Base-by-base conservation (phyloP, 2,888 invertebrate species). In the Drosophila anceps region DNA sequence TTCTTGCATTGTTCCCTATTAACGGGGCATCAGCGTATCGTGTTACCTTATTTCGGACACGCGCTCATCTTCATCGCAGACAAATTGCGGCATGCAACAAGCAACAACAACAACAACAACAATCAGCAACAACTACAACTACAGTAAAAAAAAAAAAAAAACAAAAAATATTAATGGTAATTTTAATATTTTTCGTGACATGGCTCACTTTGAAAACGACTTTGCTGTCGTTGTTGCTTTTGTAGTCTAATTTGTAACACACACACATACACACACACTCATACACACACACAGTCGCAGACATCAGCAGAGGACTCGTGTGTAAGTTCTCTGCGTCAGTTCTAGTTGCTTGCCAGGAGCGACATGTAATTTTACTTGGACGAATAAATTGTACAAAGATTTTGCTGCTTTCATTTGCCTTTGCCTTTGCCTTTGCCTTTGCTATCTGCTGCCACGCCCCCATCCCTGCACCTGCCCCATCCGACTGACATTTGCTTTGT, bases 141-240 rank as follows among this genome's bases (percentile, higher is more conserved):
- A 37, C 46, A 4, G 27, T 68, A 64, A 69, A 69, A 69, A 73
- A 82, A 13, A 15, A 9, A 15, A 27, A 24, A 29, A 12, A 29
- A 31, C n/a, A 5, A 24, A 8, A 53, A 24, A 90, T 91, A 80
- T 81, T 84, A 84, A 88, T 85, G 90, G 81, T 91, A 88, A 92
- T 92, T 92, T 91, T 85, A 88, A 92, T 92, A 92, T 92, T 91
- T 92, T 88, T 76, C 91, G 91, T 92, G 92, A 92, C 91, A 90
- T 88, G 90, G 82, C 86, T 81, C 75, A 75, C 82, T 79, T 87
- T 83, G 72, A 79, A 71, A 73, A 62, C 67, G 67, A 55, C 73
- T 71, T 53, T 74, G 81, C 75, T 81, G 77, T 80, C 73, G 81
- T 73, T 61, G 61, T 33, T 69, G 76, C 73, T 69, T 76, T 71